These are phyloP conservation scores for Strigamia transsilvanica DNA, from an alignment of 2,888 invertebrate species.

Conservation along the genomic window DNA sequence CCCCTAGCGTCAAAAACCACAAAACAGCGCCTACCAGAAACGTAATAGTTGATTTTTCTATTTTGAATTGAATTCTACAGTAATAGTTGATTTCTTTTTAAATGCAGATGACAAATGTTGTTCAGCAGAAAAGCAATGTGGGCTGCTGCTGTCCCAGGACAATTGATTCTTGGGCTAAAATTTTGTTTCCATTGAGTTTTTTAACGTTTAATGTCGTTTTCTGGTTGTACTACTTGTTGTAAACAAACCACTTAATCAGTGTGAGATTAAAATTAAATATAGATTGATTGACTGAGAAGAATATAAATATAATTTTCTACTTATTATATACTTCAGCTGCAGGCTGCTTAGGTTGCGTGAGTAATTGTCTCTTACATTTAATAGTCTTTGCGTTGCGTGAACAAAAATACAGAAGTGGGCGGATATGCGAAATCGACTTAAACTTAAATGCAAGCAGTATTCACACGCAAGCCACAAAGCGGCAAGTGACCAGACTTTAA, in stretches of 20 bases:
- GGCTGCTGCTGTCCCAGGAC: background rate
- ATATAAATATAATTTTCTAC: too few relatives aligned
- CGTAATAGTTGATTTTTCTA: background rate
- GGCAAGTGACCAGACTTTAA: too few relatives aligned
- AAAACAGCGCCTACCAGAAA: background rate
- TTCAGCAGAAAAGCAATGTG: background rate
- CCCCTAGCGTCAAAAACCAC: background rate
- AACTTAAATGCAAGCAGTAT: too few relatives aligned
- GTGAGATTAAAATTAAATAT: too few relatives aligned
- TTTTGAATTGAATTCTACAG: background rate
- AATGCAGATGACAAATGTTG: background rate
- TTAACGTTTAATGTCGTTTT: background rate
- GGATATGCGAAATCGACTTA: too few relatives aligned
- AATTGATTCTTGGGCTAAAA: slow-evolving; percentile 14
- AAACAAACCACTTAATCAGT: background rate
- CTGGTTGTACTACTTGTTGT: background rate
- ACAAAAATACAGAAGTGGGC: too few relatives aligned
- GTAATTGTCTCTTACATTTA: too few relatives aligned
- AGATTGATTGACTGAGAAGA: too few relatives aligned
- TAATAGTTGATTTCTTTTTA: background rate
- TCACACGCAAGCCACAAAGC: too few relatives aligned
- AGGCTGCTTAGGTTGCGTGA: too few relatives aligned
- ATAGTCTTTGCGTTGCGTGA: too few relatives aligned
- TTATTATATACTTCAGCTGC: too few relatives aligned
- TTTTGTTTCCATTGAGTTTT: background rate